Evolutionary conservation across 2,113 vertebrate genomes (phyloP), one percentile per base, ranked within the genome.

Genomic region (Arenaria interpres): DNA sequence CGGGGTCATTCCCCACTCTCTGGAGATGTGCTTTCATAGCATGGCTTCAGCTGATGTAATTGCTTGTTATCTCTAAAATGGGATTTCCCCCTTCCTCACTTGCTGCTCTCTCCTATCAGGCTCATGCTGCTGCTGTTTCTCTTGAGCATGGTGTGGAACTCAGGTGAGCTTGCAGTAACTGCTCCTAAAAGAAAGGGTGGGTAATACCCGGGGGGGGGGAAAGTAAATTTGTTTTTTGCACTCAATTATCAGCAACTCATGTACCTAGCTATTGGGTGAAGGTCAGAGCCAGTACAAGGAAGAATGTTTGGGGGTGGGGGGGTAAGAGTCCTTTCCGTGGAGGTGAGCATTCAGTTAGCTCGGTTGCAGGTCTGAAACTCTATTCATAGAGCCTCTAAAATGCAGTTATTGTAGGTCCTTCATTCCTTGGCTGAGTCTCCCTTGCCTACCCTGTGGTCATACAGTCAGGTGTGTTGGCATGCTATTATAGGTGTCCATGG

Each of bases 401-500:
- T 62, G 32, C 6, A 77, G 2, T 7, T 25, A 2, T 10, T 45
- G 8, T 43, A 30, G 5, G 4, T 84, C 3, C 14, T 71, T 78
- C 3, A 1, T 18, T 66, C 7, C 9, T 17, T 9, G 1, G 10
- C 1, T 71, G 14, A 22, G 14, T 35, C 5, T 1, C 6, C 15
- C 5, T 59, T 50, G 4, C 7, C 18, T 56, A 23, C 30, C 9
- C 39, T 59, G 18, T 33, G 27, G 14, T 41, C 67, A 43, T 25
- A 23, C 3, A 8, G 17, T 11, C 59, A 53, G 25, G 33, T 81
- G 6, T 69, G 39, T 17, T 6, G 30, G 4, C 30, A 23, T 9
- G 24, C 11, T 48, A 45, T 11, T 2, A 4, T 3, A 35, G 12
- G 12, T 54, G 7, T 9, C 39, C 7, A 1, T 30, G 33, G 18